Base-by-base conservation (phyloP, 2,888 invertebrate genomes). In the Nomada flava region DNA sequence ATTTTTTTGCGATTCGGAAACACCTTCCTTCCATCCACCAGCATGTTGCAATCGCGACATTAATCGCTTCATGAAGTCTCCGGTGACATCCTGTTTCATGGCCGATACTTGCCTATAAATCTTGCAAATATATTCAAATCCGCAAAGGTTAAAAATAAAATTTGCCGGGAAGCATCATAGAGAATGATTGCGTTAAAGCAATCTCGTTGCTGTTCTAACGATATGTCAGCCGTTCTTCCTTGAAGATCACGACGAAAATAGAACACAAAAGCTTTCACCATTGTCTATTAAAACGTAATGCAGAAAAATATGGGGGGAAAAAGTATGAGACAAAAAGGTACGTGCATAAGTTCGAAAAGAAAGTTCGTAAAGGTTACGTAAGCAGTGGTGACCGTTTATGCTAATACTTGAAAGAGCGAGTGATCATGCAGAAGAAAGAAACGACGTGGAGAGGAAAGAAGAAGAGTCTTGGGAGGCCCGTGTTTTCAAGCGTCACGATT, bases 291-390 rank as follows among this genome's bases (percentile, higher is more conserved):
- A 10, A 11, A 23, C n/a, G 15, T 20, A 10, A 20, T 9, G 23
- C 36, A 13, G 26, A n/a, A 44, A 42, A 7, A 55, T 13, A 18
- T 15, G 3, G 23, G 42, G 13, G n/a, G 26, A 59, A 44, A 1
- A 26, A 47, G 26, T 3, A 53, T 23, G 60, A 47, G 15, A 36
- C 26, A 60, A 52, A 63, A 77, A 70, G 68, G 69, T 68, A 73
- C 52, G 63, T 53, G 76, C 67, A 26, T 26, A 71, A 69, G 71
- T 77, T 78, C 82, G 74, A 82, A 84, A 89, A 88, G 88, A 89
- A 88, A 88, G 88, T 84, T 26, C 18, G 15, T 64, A 60, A 20
- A 23, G 42, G 76, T 89, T 89, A 86, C 82, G 73, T 84, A 89
- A 89, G 76, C 59, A n/a, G 55, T 11, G 44, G 15, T 29, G 74